Conservation (phyloP, 1,140 invertebrate genomes). For the Dendrolimus kikuchii region DNA sequence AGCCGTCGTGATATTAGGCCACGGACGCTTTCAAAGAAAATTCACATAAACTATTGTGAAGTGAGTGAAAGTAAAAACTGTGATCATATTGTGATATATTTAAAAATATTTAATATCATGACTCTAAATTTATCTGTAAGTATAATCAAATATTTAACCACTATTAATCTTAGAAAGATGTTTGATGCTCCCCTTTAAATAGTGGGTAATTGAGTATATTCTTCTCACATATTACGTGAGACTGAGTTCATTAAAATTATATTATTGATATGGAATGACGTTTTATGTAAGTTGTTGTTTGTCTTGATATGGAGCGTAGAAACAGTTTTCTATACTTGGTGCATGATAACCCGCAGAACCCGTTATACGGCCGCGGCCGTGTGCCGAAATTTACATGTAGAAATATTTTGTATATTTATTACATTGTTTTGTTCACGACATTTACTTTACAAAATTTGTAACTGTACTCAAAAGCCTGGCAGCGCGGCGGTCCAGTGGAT, state of each 20-base stretch:
- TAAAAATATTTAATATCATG: too few relatives aligned
- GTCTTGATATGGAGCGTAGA: not conserved
- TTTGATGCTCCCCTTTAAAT: too few relatives aligned
- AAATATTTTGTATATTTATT: conserved; percentile 6
- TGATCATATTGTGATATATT: too few relatives aligned
- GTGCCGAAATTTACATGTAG: conserved; percentile 13
- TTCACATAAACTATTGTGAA: not conserved
- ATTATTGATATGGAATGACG: too few relatives aligned
- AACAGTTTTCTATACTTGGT: not conserved
- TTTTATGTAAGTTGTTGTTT: not conserved
- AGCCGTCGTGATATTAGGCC: conserved; percentile 8
- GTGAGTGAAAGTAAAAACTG: not conserved
- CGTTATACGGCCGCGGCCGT: conserved; percentile 12
- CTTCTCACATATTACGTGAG: too few relatives aligned
- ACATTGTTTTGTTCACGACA: not conserved
- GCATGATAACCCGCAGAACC: conserved; percentile 11
- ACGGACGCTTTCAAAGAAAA: not conserved
- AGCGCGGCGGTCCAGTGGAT: too few relatives aligned
- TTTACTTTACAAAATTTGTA: not conserved
- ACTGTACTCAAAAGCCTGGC: too few relatives aligned
- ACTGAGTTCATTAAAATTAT: too few relatives aligned
- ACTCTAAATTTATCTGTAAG: too few relatives aligned
- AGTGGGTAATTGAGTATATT: too few relatives aligned
- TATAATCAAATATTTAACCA: too few relatives aligned
- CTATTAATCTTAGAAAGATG: too few relatives aligned